Conservation (phyloP, 1,140 invertebrate genomes). For the Phenacoccus solenopsis region DNA sequence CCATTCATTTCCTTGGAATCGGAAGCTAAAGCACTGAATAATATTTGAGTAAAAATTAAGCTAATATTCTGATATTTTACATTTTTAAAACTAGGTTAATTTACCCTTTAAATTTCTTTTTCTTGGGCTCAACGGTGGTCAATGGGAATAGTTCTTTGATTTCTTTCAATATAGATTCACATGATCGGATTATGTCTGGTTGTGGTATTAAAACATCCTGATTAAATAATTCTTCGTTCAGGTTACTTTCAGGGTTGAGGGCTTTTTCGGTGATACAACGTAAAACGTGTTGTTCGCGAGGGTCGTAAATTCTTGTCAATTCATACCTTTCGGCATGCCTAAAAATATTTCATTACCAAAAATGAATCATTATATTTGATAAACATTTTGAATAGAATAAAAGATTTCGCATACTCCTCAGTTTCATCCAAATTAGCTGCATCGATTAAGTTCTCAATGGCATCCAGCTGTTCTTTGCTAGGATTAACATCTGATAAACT, state of each 20-base stretch:
- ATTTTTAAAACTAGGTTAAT: background rate
- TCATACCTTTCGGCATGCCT: background rate
- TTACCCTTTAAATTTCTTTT: background rate
- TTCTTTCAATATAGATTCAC: background rate
- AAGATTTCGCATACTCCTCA: background rate
- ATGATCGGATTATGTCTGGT: background rate
- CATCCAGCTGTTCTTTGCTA: background rate
- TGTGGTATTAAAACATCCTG: background rate
- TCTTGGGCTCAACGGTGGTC: background rate
- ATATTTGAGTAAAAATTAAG: background rate
- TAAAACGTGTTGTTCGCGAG: background rate
- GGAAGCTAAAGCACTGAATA: background rate
- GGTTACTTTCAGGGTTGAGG: background rate
- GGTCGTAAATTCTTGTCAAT: background rate
- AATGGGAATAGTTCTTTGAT: conserved; percentile 1
- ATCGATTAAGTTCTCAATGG: conserved; percentile 1
- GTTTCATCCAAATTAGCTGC: background rate
- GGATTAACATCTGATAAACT: background rate
- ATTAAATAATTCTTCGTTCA: background rate
- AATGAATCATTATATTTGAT: background rate
- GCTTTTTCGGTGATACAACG: background rate
- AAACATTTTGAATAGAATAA: background rate
- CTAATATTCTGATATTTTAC: background rate
- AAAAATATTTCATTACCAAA: background rate
- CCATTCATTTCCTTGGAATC: background rate